These are phyloP conservation scores for Germaria angustata DNA, from an alignment of 2,888 invertebrate genomes.

Conservation along the genomic window DNA sequence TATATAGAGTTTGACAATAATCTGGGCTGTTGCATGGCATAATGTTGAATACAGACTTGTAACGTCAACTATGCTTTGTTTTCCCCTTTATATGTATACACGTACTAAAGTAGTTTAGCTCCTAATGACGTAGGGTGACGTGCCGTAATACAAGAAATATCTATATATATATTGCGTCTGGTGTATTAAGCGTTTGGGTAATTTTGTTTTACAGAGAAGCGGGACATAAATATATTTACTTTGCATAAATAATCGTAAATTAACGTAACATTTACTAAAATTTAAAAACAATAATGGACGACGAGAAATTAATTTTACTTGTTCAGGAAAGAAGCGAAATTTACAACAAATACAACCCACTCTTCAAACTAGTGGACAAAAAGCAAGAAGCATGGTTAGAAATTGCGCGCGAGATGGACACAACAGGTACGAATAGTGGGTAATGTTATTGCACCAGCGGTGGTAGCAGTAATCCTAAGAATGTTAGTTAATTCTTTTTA, in stretches of 20 bases:
- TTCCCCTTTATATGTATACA: too few relatives aligned
- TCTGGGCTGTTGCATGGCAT: too few relatives aligned
- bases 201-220: neutral
- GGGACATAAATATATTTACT: neutral
- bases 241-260: constrained; percentile 17
- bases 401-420: constrained; percentile 21
- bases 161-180: neutral
- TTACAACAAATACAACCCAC: constrained; percentile 34
- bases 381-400: constrained; percentile 41
- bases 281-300: constrained; percentile 30
- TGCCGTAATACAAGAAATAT: neutral
- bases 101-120: too few relatives aligned
- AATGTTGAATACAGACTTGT: too few relatives aligned
- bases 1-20: too few relatives aligned
- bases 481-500: neutral
- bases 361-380: constrained; percentile 7
- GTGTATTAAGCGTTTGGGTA: constrained; percentile 14
- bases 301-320: constrained; percentile 38
- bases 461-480: too few relatives aligned
- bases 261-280: constrained; percentile 14
- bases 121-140: too few relatives aligned
- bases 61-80: too few relatives aligned
- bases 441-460: too few relatives aligned
- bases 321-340: constrained; percentile 30
- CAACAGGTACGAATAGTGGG: constrained; percentile 9